Percentiles rank a stretch among this genome's conserved stretches.
These are phyloP conservation scores for Belonocnema kinseyi DNA, from an alignment of 1,140 invertebrate genomes.

Conservation along the genomic window DNA sequence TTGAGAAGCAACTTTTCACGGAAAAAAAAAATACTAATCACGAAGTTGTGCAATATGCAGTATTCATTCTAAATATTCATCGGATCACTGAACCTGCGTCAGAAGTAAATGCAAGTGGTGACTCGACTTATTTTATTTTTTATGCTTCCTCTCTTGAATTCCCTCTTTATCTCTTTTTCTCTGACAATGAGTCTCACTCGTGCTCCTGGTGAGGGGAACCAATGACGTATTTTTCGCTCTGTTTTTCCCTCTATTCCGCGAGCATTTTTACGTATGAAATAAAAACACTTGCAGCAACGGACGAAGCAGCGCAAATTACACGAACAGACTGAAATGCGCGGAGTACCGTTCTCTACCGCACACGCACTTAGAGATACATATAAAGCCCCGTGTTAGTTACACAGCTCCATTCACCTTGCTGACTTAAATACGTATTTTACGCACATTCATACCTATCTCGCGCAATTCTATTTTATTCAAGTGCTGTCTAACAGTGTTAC, in stretches of 20 bases:
- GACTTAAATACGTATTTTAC: conserved; percentile 5
- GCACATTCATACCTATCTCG: conserved; percentile 19
- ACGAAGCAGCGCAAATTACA: conserved; percentile 1
- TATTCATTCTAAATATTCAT: conserved; percentile 25
- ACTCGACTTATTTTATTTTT: neutral
- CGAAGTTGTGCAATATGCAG: neutral
- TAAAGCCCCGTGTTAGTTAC: neutral
- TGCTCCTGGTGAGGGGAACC: neutral
- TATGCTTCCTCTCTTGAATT: neutral
- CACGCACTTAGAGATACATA: neutral
- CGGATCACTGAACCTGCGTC: conserved; percentile 5
- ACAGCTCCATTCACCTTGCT: neutral
- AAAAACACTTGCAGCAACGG: neutral
- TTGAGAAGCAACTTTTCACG: neutral
- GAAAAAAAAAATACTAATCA: conserved; percentile 13
- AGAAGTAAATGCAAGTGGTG: neutral
- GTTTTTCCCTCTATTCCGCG: neutral
- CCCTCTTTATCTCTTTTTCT: neutral
- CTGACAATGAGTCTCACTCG: neutral
- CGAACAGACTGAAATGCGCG: neutral
- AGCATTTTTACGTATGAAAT: neutral
- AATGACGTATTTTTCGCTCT: neutral
- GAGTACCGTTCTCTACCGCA: neutral
- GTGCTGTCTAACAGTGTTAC: neutral
- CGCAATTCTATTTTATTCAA: neutral